A percentile compares a stretch with the other conserved stretches of the same genome.
phyloP scores from a whole-genome alignment of 2,888 invertebrate genomes.

The Drosophila lutescens region DNA sequence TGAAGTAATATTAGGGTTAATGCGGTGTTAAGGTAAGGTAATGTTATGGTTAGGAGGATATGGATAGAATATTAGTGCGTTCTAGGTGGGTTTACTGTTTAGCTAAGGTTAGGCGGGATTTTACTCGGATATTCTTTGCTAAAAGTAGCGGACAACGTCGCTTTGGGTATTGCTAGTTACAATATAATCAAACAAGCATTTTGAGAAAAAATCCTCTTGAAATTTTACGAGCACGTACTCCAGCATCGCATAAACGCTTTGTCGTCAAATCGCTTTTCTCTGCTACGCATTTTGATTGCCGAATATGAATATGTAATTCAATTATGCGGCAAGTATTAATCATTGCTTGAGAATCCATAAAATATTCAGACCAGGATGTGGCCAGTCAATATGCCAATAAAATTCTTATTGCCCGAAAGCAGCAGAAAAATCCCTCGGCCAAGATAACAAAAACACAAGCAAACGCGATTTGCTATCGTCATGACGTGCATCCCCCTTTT shows the following conservation, averaged over 20 bases:
- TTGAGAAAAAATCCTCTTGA: not conserved
- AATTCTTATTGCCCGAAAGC: conserved; percentile 9
- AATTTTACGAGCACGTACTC: not conserved
- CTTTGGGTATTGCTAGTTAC: too few species aligned
- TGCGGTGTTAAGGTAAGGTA: too few species aligned
- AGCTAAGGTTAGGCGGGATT: too few species aligned
- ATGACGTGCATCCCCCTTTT: conserved; percentile 1
- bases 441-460: conserved; percentile 18
- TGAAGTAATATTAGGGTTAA: too few species aligned
- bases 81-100: too few species aligned
- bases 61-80: too few species aligned
- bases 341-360: conserved; percentile 21
- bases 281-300: conserved; percentile 2
- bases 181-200: not conserved
- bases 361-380: conserved; percentile 13
- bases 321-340: conserved; percentile 58
- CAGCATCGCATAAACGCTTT: conserved; percentile 1
- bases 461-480: conserved; percentile 20
- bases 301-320: conserved; percentile 35
- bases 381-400: conserved; percentile 11
- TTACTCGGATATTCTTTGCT: too few species aligned
- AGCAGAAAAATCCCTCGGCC: conserved; percentile 7
- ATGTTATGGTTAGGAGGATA: too few species aligned
- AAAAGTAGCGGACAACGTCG: too few species aligned
- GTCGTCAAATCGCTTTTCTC: not conserved